Percentiles rank a stretch among this genome's conserved stretches.
Evolutionary conservation across 2,113 vertebrate genomes (phyloP).

Genomic region (Rafetus swinhoei): DNA sequence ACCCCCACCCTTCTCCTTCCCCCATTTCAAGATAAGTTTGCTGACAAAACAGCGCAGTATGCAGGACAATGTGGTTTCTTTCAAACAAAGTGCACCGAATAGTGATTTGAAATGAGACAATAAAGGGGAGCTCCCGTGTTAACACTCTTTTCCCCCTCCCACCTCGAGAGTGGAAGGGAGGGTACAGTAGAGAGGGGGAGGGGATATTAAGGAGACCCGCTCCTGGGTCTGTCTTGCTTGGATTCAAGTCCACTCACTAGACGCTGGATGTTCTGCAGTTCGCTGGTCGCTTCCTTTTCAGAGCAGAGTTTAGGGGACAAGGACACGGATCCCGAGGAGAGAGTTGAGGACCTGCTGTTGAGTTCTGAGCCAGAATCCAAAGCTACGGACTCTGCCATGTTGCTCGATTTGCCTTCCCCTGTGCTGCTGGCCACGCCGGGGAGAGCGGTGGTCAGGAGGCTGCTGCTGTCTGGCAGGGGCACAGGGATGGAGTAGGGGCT

Average conservation of each 20-base stretch:
- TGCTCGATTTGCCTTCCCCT: conserved; percentile 80
- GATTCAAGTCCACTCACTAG: conserved; percentile 95
- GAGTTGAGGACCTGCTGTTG: conserved; percentile 91
- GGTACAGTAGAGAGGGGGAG: neutral
- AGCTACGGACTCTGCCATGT: conserved; percentile 82
- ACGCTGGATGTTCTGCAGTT: conserved; percentile 96
- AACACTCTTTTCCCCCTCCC: neutral
- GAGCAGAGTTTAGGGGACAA: conserved; percentile 90
- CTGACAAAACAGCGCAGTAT: neutral
- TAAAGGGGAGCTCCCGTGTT: neutral
- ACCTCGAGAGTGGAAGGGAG: too few species aligned
- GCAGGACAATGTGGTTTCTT: conserved; percentile 53
- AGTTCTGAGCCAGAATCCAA: conserved; percentile 94
- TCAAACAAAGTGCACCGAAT: conserved; percentile 79
- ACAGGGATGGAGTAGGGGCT: conserved; percentile 94
- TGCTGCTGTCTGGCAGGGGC: conserved; percentile 88
- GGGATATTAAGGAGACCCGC: conserved; percentile 87
- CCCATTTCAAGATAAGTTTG: neutral
- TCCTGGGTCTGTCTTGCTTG: conserved; percentile 90
- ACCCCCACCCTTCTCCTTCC: neutral
- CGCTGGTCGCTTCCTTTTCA: conserved; percentile 91
- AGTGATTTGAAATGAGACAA: conserved; percentile 73
- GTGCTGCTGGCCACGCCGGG: conserved; percentile 80
- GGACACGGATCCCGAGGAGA: conserved; percentile 90
- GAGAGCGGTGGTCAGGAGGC: conserved; percentile 86